phyloP scores from a whole-genome alignment of 2,888 invertebrate genomes.

The Drosophila paracracens region DNA sequence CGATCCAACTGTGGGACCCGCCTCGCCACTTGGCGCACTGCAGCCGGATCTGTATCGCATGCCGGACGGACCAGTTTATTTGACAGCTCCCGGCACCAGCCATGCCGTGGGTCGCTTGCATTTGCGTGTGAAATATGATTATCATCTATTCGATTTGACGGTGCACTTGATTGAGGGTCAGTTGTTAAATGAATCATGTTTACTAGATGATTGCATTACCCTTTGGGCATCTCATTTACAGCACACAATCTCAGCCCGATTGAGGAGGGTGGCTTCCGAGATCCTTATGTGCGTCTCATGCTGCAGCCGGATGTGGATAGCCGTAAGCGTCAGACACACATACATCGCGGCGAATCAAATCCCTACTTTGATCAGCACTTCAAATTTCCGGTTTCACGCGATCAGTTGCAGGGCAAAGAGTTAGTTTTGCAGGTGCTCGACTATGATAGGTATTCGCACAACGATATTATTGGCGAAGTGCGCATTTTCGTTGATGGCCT shows the following conservation, averaged over 20 bases:
- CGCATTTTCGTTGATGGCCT: conserved; percentile 91
- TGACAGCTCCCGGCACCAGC: conserved; percentile 88
- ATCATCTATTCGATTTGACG: conserved; percentile 94
- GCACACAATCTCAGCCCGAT: conserved; percentile 93
- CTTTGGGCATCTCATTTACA: conserved; percentile 81
- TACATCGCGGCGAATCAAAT: conserved; percentile 93
- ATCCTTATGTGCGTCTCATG: conserved; percentile 93
- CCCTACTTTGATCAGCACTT: conserved; percentile 96
- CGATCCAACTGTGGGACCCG: conserved; percentile 84
- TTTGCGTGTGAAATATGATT: conserved; percentile 94
- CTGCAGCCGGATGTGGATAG: conserved; percentile 94
- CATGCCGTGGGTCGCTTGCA: conserved; percentile 93
- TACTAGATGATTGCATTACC: background rate
- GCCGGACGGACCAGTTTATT: conserved; percentile 91
- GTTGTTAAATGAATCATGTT: conserved; percentile 1
- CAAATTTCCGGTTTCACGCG: conserved; percentile 96
- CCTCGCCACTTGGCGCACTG: conserved; percentile 91
- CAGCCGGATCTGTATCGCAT: conserved; percentile 95
- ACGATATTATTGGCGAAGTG: conserved; percentile 94
- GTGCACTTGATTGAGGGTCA: conserved; percentile 96
- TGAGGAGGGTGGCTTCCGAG: conserved; percentile 94
- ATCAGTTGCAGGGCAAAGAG: conserved; percentile 92
- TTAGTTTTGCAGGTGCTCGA: conserved; percentile 86
- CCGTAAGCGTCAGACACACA: conserved; percentile 93
- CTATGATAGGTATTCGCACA: conserved; percentile 90